These are phyloP conservation scores for Galaxea fascicularis DNA, from an alignment of 92 coral and sea anemone species.

Conservation along the genomic window DNA sequence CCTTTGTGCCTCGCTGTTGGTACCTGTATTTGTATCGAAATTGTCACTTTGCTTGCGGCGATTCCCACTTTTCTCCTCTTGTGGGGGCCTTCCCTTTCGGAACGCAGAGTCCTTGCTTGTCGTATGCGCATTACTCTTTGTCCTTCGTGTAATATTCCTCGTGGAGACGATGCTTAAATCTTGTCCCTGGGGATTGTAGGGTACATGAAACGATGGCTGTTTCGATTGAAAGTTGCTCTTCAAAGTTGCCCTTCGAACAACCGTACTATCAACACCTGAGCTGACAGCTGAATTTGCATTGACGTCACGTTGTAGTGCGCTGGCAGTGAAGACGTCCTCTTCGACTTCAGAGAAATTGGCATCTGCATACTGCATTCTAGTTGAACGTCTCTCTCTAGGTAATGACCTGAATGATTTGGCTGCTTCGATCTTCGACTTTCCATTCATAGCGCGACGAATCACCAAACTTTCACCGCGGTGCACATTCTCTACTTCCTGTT, in stretches of 20 bases:
- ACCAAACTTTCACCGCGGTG: background rate
- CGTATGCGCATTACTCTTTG: background rate
- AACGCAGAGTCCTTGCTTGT: background rate
- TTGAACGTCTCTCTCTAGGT: background rate
- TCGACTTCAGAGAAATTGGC: slow-evolving; percentile 17
- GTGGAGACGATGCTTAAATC: background rate
- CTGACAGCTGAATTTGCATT: slow-evolving; percentile 23
- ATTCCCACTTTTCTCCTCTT: background rate
- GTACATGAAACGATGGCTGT: background rate
- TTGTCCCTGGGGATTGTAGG: background rate
- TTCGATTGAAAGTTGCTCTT: background rate
- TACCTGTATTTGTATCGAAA: background rate
- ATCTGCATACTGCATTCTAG: background rate
- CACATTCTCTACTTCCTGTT: slow-evolving; percentile 13
- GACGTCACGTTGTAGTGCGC: slow-evolving; percentile 14
- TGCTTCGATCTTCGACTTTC: background rate
- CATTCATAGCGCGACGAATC: too few species aligned
- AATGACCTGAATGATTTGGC: background rate
- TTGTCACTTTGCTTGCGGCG: background rate
- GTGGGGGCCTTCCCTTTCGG: background rate
- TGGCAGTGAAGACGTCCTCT: background rate
- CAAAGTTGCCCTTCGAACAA: background rate
- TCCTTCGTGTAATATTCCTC: background rate
- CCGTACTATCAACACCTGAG: background rate
- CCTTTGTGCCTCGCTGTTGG: background rate